These are phyloP conservation scores for Lophura nycthemera DNA, from an alignment of 2,113 vertebrate genomes.

Conservation along the genomic window DNA sequence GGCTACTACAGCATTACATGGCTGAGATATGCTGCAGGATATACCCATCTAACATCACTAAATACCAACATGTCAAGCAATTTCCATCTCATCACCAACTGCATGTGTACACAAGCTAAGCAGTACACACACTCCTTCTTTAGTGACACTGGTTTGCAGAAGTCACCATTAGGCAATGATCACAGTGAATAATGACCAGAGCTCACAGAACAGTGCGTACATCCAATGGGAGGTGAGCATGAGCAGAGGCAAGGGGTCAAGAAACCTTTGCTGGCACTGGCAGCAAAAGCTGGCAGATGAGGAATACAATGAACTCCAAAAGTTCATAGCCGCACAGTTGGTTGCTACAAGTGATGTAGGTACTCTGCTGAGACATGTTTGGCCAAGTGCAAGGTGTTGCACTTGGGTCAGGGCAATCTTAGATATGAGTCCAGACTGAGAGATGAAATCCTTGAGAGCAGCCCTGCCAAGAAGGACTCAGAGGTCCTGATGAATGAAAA, in stretches of 20 bases:
- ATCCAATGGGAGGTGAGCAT: neutral
- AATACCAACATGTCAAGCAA: neutral
- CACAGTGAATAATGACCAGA: neutral
- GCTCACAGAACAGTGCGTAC: neutral
- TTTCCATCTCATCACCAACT: neutral
- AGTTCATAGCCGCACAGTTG: neutral
- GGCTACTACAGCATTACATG: neutral
- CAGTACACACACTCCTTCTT: neutral
- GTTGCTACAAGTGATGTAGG: neutral
- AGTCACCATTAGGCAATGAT: constrained; percentile 28
- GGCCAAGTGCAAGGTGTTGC: neutral
- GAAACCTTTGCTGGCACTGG: neutral
- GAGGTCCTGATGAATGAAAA: too few relatives aligned
- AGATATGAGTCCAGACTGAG: too few relatives aligned
- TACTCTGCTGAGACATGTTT: accelerated
- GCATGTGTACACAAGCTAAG: neutral
- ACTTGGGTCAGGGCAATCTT: too few relatives aligned
- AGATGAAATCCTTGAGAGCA: too few relatives aligned
- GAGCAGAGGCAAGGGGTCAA: neutral
- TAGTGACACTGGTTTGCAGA: neutral
- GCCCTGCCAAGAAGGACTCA: too few relatives aligned
- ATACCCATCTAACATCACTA: neutral
- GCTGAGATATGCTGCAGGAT: neutral
- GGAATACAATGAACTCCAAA: neutral
- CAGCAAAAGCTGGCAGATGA: neutral